Evolutionary conservation across 2,888 invertebrate species (phyloP).

Genomic region (Drosophila affinis): DNA sequence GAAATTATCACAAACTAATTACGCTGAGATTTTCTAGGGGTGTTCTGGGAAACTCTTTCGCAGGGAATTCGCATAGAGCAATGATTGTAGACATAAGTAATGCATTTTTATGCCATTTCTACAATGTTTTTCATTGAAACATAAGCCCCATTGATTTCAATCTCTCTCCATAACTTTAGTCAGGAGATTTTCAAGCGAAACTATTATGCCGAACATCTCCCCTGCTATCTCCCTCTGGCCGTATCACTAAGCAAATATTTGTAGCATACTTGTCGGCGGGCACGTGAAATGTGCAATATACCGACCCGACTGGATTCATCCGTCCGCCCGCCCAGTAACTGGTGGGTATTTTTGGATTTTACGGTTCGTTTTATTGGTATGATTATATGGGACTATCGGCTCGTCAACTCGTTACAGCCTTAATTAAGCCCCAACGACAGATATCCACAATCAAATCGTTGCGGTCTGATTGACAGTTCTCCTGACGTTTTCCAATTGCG

Average conservation of each 20-base stretch:
- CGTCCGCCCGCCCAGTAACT: constrained; percentile 2
- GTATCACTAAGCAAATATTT: constrained; percentile 72
- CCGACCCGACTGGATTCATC: neutral
- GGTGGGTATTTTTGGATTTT: constrained; percentile 17
- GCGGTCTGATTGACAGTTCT: constrained; percentile 19
- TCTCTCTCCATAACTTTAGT: too few relatives aligned
- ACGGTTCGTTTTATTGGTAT: constrained; percentile 41
- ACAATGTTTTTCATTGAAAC: too few relatives aligned
- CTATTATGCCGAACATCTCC: constrained; percentile 16
- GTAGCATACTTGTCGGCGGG: constrained; percentile 46
- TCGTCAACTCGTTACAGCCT: constrained; percentile 50
- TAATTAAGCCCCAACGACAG: constrained; percentile 67
- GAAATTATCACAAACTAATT: constrained; percentile 41
- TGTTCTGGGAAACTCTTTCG: constrained; percentile 6
- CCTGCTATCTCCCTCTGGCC: neutral
- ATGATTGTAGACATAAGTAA: too few relatives aligned
- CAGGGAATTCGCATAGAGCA: neutral
- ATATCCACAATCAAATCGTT: constrained; percentile 30
- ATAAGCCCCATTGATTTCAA: too few relatives aligned
- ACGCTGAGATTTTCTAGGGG: constrained; percentile 1
- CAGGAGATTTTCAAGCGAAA: neutral
- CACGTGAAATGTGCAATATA: constrained; percentile 28
- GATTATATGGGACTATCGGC: constrained; percentile 33
- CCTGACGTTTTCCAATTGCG: constrained; percentile 13
- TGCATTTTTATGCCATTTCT: too few relatives aligned